These are phyloP conservation scores for Chaetoderma sp. DNA, from an alignment of 2,888 invertebrate species.

Conservation along the genomic window DNA sequence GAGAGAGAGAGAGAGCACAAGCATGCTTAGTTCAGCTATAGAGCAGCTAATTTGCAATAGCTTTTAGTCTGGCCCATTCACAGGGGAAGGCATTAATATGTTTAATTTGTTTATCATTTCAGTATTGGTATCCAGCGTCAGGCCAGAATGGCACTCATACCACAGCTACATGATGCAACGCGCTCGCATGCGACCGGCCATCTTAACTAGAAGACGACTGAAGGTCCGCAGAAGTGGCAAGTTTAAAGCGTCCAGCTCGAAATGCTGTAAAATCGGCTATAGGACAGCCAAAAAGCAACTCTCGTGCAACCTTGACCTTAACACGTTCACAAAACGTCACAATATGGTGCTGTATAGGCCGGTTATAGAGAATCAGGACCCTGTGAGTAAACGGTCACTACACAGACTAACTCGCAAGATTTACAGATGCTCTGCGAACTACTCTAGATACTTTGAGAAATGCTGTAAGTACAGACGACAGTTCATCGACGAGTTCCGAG, in stretches of 20 bases:
- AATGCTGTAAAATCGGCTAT: conserved; percentile 57
- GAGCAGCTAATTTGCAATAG: too few species aligned
- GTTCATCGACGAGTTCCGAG: conserved; percentile 37
- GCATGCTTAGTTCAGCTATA: too few species aligned
- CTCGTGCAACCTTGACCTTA: conserved; percentile 44
- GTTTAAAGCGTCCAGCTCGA: conserved; percentile 44
- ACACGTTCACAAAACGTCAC: conserved; percentile 41
- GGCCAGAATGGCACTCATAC: too few species aligned
- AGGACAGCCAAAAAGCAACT: conserved; percentile 51
- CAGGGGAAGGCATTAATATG: too few species aligned
- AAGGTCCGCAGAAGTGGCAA: not conserved
- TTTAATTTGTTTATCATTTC: too few species aligned
- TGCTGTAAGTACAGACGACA: conserved; percentile 44
- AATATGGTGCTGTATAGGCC: conserved; percentile 36
- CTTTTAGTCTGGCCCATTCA: too few species aligned
- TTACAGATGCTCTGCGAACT: conserved; percentile 43
- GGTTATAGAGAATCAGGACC: not conserved
- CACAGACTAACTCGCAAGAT: conserved; percentile 43
- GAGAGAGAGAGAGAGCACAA: too few species aligned
- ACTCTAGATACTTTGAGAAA: conserved; percentile 47
- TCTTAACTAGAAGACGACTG: not conserved
- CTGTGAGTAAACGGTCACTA: conserved; percentile 7
- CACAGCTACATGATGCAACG: too few species aligned
- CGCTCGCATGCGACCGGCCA: too few species aligned
- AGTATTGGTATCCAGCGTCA: too few species aligned